Base-by-base conservation (phyloP, 1,140 invertebrate genomes). In the Ips typographus region DNA sequence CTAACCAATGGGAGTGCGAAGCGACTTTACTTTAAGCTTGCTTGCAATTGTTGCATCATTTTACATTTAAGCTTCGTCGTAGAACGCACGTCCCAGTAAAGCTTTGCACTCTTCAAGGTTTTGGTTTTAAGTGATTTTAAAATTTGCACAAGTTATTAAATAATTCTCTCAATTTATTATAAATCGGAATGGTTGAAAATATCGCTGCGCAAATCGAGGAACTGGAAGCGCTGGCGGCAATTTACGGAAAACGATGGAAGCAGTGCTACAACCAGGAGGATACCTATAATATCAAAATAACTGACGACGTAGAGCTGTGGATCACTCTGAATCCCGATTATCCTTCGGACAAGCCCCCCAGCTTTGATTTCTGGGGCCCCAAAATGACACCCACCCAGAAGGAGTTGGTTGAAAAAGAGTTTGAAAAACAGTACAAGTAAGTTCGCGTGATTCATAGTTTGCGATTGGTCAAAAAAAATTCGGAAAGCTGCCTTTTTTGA, bases 341-440 rank as follows among this genome's bases (percentile, higher is more conserved):
- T 81, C 91, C 91, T 7, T 83, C 81, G 6, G 71, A 81, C 49
- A 79, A 84, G 1, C 89, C 90, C 5, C 91, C 91, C 22, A 83
- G 81, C 71, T 92, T 88, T 80, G 87, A 90, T 78, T 74, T 92
- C 59, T 89, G 88, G 63, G 90, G 90, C n/a, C 90, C 90, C 2
- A 87, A 87, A 84, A 83, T 93, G 75, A 82, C 81, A 49, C 81
- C 83, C 71, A 74, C 82, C 36, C 82, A 83, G 41, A 90, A 90
- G 76, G 74, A 81, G 57, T 74, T 82, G 52, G 79, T 93, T 2
- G 79, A 82, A 68, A 77, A 81, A 63, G 75, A 82, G 57, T 82
- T 93, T 71, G 84, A 90, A 75, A 83, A 88, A 69, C 82, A 90
- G 70, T 91, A 88, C 79, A 78, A 87, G 90, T 92, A 85, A 83